Percentiles rank a stretch among this genome's conserved stretches.
phyloP scores from a whole-genome alignment of 1,140 invertebrate genomes.

The Acyrthosiphon pisum region DNA sequence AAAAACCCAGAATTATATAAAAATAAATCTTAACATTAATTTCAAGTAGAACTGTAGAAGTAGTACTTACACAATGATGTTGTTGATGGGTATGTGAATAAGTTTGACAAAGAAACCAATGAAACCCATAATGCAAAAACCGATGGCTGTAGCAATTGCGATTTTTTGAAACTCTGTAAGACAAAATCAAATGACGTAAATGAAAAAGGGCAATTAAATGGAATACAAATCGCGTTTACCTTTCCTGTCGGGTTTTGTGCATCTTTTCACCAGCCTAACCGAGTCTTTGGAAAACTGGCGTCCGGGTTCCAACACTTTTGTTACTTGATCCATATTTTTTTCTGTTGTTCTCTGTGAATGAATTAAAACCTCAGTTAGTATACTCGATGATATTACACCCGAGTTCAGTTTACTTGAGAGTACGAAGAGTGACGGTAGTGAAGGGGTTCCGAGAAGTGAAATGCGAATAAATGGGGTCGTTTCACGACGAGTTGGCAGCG shows the following conservation, averaged over 20 bases:
- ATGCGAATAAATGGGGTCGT: not conserved
- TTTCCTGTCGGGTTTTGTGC: conserved; percentile 99
- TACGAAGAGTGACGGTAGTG: not conserved
- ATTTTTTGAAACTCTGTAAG: conserved; percentile 99
- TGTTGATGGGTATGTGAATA: conserved; percentile 99
- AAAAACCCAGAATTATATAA: not conserved
- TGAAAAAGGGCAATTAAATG: not conserved
- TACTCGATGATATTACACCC: not conserved
- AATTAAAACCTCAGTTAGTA: not conserved
- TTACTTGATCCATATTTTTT: conserved; percentile 92
- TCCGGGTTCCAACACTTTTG: conserved; percentile 92
- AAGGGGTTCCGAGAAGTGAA: not conserved
- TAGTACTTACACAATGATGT: conserved; percentile 91
- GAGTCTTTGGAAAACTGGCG: conserved; percentile 98
- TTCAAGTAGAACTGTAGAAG: not conserved
- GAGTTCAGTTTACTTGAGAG: not conserved
- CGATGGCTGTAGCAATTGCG: conserved; percentile 98
- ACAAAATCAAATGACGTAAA: conserved; percentile 60
- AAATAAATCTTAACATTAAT: not conserved
- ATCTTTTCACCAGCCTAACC: conserved; percentile 95
- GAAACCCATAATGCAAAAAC: conserved; percentile 99
- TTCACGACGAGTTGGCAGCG: not conserved
- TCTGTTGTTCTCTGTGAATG: not conserved
- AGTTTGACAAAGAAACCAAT: conserved; percentile 99
- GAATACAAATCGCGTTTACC: conserved; percentile 68